A percentile compares a stretch with the other conserved stretches of the same genome.
phyloP scores from a whole-genome alignment of 2,797 vertebrate genomes.

The Alosa sapidissima region DNA sequence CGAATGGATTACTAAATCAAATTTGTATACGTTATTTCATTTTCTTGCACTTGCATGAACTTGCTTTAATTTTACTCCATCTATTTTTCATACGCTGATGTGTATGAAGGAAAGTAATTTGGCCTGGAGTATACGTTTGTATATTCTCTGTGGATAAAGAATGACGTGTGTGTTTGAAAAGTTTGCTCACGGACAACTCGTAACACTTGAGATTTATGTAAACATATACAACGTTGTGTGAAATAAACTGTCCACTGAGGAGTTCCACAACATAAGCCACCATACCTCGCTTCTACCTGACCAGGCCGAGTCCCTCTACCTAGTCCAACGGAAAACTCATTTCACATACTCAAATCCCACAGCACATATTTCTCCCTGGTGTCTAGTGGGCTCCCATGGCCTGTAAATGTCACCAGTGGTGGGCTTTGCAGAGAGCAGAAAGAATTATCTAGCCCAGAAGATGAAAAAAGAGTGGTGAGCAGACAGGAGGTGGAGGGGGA shows the following conservation, averaged over 20 bases:
- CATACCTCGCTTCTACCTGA: not conserved
- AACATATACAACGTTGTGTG: not conserved
- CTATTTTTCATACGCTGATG: not conserved
- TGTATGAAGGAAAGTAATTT: conserved; percentile 6
- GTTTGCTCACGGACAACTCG: not conserved
- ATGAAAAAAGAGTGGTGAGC: not conserved
- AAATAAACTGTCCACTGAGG: not conserved
- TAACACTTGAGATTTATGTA: not conserved
- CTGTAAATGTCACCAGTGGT: not conserved
- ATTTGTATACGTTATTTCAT: not conserved
- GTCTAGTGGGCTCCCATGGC: not conserved
- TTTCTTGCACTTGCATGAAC: not conserved
- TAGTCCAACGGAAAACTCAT: not conserved
- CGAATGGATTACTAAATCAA: not conserved
- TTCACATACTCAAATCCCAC: not conserved
- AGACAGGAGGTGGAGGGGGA: not conserved
- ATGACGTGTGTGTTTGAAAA: not conserved
- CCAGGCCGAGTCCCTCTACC: not conserved
- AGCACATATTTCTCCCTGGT: not conserved
- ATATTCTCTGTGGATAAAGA: conserved; percentile 5
- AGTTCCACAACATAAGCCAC: not conserved
- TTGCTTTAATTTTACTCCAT: not conserved
- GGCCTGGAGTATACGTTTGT: not conserved
- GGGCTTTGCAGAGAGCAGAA: not conserved
- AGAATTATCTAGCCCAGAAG: not conserved